These are phyloP conservation scores for Mesodorylaimus sp. DNA, from an alignment of 2,888 invertebrate genomes.

Conservation along the genomic window DNA sequence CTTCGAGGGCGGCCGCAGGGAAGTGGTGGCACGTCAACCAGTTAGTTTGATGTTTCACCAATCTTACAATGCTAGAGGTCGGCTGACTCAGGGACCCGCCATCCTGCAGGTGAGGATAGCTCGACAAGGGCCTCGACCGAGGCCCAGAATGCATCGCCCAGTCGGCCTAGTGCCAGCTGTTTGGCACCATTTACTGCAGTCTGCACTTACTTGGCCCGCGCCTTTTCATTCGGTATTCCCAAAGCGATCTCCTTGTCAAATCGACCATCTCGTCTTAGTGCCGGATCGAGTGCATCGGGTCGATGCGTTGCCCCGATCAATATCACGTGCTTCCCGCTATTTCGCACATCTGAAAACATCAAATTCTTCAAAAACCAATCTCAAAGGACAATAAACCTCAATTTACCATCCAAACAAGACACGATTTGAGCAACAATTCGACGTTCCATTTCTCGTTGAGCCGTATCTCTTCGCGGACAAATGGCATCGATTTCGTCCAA, in stretches of 20 bases:
- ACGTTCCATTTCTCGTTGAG: slow-evolving; percentile 84
- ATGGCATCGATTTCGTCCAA: slow-evolving; percentile 96
- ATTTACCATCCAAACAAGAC: slow-evolving; percentile 60
- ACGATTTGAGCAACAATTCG: slow-evolving; percentile 80
- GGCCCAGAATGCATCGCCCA: too few relatives aligned
- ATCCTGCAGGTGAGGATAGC: too few relatives aligned
- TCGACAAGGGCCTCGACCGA: too few relatives aligned
- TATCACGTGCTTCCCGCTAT: slow-evolving; percentile 14
- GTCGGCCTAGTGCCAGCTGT: too few relatives aligned
- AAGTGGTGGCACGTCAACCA: too few relatives aligned
- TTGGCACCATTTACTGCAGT: too few relatives aligned
- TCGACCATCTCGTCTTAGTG: slow-evolving; percentile 69
- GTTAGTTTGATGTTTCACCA: too few relatives aligned
- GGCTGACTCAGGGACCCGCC: too few relatives aligned
- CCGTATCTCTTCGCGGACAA: slow-evolving; percentile 66
- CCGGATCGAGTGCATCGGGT: slow-evolving; percentile 76
- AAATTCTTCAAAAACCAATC: neutral
- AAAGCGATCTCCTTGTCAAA: slow-evolving; percentile 82
- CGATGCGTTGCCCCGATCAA: slow-evolving; percentile 87
- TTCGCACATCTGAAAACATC: neutral
- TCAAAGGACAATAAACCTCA: neutral
- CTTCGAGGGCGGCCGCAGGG: too few relatives aligned
- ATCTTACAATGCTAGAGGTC: too few relatives aligned
- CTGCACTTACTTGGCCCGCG: neutral
- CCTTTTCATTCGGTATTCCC: slow-evolving; percentile 58